Evolutionary conservation across 2,888 invertebrate genomes (phyloP).

Genomic region (Caenorhabditis becei): DNA sequence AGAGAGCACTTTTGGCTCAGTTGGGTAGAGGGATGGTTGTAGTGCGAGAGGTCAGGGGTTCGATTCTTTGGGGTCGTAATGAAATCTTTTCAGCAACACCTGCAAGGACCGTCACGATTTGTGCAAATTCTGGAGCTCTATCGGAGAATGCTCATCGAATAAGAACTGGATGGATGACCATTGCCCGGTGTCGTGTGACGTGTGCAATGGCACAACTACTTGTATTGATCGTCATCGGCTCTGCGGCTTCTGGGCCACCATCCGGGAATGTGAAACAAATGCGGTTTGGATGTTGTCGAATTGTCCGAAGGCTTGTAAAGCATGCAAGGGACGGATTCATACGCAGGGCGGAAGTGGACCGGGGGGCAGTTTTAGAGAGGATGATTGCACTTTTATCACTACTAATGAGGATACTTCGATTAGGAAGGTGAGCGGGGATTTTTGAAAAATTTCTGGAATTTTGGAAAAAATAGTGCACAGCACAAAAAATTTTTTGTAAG

Average conservation of each 20-base stretch:
- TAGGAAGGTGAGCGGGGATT: slow-evolving; percentile 64
- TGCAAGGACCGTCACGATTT: slow-evolving; percentile 80
- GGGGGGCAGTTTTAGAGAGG: slow-evolving; percentile 74
- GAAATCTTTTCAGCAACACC: slow-evolving; percentile 48
- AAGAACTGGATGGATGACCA: slow-evolving; percentile 80
- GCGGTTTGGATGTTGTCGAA: slow-evolving; percentile 81
- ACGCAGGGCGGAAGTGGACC: slow-evolving; percentile 66
- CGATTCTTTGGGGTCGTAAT: no score
- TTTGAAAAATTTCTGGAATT: no score
- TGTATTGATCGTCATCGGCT: slow-evolving; percentile 80
- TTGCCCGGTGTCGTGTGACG: slow-evolving; percentile 79
- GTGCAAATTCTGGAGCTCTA: slow-evolving; percentile 81
- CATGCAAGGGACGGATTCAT: slow-evolving; percentile 77
- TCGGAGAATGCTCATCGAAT: slow-evolving; percentile 79
- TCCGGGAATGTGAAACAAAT: slow-evolving; percentile 80
- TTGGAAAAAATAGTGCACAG: no score
- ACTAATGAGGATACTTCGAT: slow-evolving; percentile 78
- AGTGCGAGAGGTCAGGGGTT: not conserved
- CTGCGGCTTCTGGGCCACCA: slow-evolving; percentile 79
- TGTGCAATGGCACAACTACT: slow-evolving; percentile 78
- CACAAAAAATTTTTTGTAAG: no score
- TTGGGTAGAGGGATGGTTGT: not conserved
- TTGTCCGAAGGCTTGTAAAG: slow-evolving; percentile 79
- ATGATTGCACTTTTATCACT: slow-evolving; percentile 80
- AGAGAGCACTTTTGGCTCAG: no score